These are phyloP conservation scores for Hypotaenidia okinawae DNA, from an alignment of 2,797 vertebrate species.

Conservation along the genomic window DNA sequence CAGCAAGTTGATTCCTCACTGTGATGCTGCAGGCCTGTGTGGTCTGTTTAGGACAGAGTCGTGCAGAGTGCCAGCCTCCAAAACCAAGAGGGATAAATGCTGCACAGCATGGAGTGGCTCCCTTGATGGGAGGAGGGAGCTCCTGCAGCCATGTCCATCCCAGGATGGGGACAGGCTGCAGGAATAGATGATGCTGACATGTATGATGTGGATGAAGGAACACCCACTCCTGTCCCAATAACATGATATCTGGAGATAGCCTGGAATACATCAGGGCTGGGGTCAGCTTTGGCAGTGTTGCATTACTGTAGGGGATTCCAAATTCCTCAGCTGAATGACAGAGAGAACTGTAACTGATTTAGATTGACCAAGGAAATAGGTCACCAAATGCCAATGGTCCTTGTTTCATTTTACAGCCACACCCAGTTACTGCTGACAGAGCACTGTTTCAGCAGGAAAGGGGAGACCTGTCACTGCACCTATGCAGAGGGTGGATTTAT, in stretches of 20 bases:
- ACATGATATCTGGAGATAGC: neutral
- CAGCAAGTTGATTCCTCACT: rapidly evolving
- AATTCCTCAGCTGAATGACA: neutral
- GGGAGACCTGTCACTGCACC: neutral
- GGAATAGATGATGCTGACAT: neutral
- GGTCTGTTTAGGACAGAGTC: neutral
- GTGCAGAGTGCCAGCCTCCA: neutral
- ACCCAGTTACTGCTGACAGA: rapidly evolving
- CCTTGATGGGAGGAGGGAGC: neutral
- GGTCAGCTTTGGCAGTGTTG: neutral
- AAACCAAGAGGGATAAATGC: neutral
- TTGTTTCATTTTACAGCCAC: neutral
- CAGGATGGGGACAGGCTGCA: rapidly evolving
- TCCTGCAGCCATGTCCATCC: neutral
- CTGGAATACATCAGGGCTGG: neutral
- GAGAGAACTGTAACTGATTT: neutral
- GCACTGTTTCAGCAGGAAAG: neutral
- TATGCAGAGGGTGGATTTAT: neutral
- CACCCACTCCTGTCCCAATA: rapidly evolving
- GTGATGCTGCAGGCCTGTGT: neutral
- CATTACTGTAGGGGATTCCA: neutral
- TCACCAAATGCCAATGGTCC: neutral
- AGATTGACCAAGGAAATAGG: neutral
- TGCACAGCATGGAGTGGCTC: rapidly evolving
- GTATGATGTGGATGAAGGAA: neutral